A percentile compares a stretch with the other conserved stretches of the same genome.
Evolutionary conservation across 2,888 invertebrate species (phyloP).

Genomic region (Hyppa rectilinea): DNA sequence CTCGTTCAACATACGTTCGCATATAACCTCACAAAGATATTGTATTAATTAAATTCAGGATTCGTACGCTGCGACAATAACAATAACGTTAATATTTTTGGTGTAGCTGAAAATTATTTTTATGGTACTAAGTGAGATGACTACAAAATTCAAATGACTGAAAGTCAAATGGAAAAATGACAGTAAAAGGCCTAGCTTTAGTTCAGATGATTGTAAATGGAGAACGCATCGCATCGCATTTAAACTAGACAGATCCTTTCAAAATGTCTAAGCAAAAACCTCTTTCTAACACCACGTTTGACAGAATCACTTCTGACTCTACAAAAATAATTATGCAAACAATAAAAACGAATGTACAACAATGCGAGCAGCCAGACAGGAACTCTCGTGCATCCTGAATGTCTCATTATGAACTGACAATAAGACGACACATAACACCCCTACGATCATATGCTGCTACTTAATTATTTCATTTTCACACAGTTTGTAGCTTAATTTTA

Average conservation of each 20-base stretch:
- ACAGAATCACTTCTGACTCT: background rate
- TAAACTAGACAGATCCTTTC: conserved; percentile 1
- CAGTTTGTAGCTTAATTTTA: conserved; percentile 12
- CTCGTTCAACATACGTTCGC: conserved; percentile 57
- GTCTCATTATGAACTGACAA: conserved; percentile 53
- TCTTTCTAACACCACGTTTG: conserved; percentile 12
- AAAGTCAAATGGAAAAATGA: conserved; percentile 4
- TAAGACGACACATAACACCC: conserved; percentile 34
- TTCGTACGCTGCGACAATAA: conserved; percentile 46
- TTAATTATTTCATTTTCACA: conserved; percentile 24
- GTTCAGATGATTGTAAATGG: background rate
- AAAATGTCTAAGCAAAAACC: background rate
- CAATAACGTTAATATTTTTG: conserved; percentile 43
- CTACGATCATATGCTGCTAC: conserved; percentile 32
- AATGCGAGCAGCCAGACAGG: conserved; percentile 44
- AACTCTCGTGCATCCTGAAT: conserved; percentile 38
- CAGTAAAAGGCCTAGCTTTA: background rate
- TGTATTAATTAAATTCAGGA: conserved; percentile 65
- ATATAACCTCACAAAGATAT: conserved; percentile 61
- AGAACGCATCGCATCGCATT: too few species aligned
- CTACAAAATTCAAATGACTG: background rate
- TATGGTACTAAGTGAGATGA: conserved; percentile 3
- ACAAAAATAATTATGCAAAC: conserved; percentile 49
- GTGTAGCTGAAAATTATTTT: conserved; percentile 16
- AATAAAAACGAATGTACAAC: conserved; percentile 44